These are phyloP conservation scores for Ostrea denselamellosa DNA, from an alignment of 1,140 invertebrate genomes.

Conservation along the genomic window DNA sequence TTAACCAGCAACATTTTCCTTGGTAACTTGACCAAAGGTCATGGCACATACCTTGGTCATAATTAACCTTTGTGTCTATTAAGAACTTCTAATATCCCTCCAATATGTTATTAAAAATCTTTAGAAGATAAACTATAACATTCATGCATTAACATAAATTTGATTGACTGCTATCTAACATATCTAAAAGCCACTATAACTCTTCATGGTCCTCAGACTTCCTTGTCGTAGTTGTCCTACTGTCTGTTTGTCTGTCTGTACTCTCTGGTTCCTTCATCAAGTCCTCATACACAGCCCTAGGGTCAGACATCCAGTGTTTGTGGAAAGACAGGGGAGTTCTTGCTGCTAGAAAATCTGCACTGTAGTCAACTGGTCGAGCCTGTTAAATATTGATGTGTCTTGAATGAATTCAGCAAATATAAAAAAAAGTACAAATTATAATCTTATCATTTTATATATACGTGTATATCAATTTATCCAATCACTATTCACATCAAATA, in stretches of 20 bases:
- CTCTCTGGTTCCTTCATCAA: constrained; percentile 46
- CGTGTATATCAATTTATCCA: no score
- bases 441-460: no score
- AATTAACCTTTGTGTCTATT: no score
- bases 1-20: no score
- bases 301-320: constrained; percentile 57
- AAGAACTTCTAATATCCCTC: no score
- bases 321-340: constrained; percentile 58
- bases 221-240: not conserved
- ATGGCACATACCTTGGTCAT: no score
- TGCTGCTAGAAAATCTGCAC: constrained; percentile 47
- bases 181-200: not conserved
- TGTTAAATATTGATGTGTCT: not conserved
- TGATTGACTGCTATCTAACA: not conserved
- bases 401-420: no score
- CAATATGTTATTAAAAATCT: no score
- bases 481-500: no score
- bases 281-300: constrained; percentile 47
- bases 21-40: no score
- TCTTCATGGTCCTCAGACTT: constrained; percentile 4
- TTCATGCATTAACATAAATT: not conserved
- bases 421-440: no score
- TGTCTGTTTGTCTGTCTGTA: not conserved
- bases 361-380: constrained; percentile 54
- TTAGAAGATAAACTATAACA: no score